A percentile compares a stretch with the other conserved stretches of the same genome.
These are phyloP conservation scores for Steinernema scapterisci DNA, from an alignment of 2,888 invertebrate genomes.

Conservation along the genomic window DNA sequence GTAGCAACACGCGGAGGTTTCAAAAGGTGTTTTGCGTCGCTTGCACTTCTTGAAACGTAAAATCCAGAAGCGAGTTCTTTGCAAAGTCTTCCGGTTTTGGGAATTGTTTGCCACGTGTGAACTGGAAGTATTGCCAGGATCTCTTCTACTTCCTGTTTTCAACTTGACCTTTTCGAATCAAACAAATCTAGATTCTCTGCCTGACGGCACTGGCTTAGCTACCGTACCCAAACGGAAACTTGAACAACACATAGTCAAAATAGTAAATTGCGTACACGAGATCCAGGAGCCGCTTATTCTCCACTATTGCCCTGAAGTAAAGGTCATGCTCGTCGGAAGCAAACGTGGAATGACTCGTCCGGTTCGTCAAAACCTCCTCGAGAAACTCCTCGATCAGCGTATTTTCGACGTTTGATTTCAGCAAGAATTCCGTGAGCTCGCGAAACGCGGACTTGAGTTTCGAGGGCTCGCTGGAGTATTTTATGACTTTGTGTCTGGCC, in stretches of 20 bases:
- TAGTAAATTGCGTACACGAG: conserved; percentile 44
- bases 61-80: too few species aligned
- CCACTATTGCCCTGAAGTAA: neutral
- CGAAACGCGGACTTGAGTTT: neutral
- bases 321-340: conserved; percentile 23
- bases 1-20: too few species aligned
- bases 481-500: neutral
- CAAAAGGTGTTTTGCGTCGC: too few species aligned
- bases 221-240: conserved; percentile 33
- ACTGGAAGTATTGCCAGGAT: too few species aligned
- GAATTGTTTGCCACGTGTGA: too few species aligned
- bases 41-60: too few species aligned
- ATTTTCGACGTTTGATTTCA: conserved; percentile 21
- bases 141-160: too few species aligned
- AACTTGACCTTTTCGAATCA: too few species aligned
- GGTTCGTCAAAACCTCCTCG: neutral
- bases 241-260: conserved; percentile 46
- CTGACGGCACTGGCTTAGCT: too few species aligned
- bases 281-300: conserved; percentile 31
- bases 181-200: too few species aligned
- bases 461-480: neutral
- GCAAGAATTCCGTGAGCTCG: conserved; percentile 2
- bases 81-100: too few species aligned
- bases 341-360: conserved; percentile 36
- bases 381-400: neutral